Conservation (phyloP, 2,113 vertebrate genomes). For the Erinaceus europaeus region DNA sequence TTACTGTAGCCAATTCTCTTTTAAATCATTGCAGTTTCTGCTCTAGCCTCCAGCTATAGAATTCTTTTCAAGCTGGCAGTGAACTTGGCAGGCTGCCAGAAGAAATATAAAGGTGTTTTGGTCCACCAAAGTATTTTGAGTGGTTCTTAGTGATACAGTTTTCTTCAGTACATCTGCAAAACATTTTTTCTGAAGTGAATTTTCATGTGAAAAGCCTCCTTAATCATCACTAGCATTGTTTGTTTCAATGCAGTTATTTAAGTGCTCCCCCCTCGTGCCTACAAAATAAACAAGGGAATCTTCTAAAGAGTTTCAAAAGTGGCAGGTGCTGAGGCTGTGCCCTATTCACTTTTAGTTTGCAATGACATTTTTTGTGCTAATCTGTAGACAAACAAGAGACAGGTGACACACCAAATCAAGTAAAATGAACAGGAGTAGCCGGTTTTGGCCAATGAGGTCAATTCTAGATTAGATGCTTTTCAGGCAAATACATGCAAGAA, state of each 20-base stretch:
- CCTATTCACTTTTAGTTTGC: constrained; percentile 86
- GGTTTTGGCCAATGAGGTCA: constrained; percentile 72
- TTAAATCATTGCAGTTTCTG: constrained; percentile 90
- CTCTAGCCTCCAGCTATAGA: constrained; percentile 89
- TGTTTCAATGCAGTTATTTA: constrained; percentile 88
- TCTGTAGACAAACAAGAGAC: constrained; percentile 87
- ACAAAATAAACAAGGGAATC: constrained; percentile 91
- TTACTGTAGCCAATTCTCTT: constrained; percentile 92
- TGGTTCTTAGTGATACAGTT: constrained; percentile 88
- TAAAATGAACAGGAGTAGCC: constrained; percentile 71
- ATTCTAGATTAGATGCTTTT: constrained; percentile 72
- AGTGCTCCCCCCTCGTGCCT: constrained; percentile 88
- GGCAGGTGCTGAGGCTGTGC: constrained; percentile 93
- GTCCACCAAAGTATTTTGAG: constrained; percentile 86
- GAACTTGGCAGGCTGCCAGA: constrained; percentile 86
- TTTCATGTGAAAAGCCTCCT: constrained; percentile 88
- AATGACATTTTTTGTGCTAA: constrained; percentile 85
- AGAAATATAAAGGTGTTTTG: constrained; percentile 88
- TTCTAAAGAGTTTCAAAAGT: constrained; percentile 91
- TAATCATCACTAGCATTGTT: constrained; percentile 87
- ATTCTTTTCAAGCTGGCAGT: constrained; percentile 88
- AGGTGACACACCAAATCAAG: constrained; percentile 82
- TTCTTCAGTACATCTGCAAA: constrained; percentile 89
- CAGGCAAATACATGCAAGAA: constrained; percentile 46
- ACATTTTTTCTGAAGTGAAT: constrained; percentile 85